phyloP scores from a whole-genome alignment of 2,113 vertebrate genomes.

The Microcebus murinus region DNA sequence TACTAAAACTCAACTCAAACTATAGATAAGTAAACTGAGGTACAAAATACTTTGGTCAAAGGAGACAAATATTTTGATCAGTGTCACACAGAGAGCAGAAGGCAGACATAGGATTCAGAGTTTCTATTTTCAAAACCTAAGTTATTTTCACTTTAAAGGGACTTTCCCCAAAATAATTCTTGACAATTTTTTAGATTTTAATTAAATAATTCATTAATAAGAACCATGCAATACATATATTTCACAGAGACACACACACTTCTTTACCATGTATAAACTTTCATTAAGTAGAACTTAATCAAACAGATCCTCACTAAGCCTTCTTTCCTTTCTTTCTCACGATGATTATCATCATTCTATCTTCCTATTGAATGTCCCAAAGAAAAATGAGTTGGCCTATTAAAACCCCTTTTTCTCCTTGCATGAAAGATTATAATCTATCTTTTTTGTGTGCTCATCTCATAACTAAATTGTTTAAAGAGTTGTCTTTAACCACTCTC shows the following conservation, averaged over 20 bases:
- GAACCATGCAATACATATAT: not conserved
- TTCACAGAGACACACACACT: not conserved
- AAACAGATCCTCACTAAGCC: not conserved
- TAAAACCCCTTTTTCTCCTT: not conserved
- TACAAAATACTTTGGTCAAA: not conserved
- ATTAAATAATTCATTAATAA: not conserved
- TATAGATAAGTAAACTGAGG: not conserved
- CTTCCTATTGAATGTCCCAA: not conserved
- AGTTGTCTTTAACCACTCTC: not conserved
- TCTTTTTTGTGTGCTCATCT: not conserved
- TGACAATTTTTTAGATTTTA: not conserved
- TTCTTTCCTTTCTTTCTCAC: not conserved
- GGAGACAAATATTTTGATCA: not conserved
- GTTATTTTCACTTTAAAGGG: not conserved
- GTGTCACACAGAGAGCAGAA: not conserved
- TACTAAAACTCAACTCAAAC: not conserved
- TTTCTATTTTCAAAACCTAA: not conserved
- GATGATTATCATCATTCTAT: not conserved
- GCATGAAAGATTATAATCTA: not conserved
- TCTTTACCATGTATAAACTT: not conserved
- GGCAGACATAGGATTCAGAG: not conserved
- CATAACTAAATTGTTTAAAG: not conserved
- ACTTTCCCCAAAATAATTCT: not conserved
- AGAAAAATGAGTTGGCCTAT: not conserved
- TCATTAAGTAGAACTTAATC: not conserved